Evolutionary conservation across 2,113 vertebrate genomes (phyloP), one percentile per base, ranked within the genome.

Genomic region (Myotis lucifugus): DNA sequence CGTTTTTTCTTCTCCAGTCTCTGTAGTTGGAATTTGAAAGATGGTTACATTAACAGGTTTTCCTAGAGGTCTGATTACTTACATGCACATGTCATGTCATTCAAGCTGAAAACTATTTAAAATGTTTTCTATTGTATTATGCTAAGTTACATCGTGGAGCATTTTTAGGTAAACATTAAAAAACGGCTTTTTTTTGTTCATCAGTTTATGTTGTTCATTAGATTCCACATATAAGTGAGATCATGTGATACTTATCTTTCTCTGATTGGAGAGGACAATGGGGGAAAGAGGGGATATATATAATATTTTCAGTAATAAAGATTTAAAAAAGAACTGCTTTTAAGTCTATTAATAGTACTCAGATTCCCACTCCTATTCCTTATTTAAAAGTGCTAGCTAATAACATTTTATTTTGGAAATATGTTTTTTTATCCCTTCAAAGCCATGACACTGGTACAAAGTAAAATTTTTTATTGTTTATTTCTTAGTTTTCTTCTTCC

Each of bases 361-460:
- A 83, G 23, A 17, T 48, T 93, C 77, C 46, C 1, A 61, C 1
- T 88, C 48, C 27, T 70, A 32, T 18, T 88, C 46, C 7, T 91
- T 72, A 29, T 94, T 32, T n/a, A 79, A 69, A 46, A 72, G 67
- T 92, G 46, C 25, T 61, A 40, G 29, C 1, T 89, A 56, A 25
- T 46, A 86, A 92, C 0, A n/a, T 84, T 84, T 48, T 85, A 74
- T 67, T 94, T 90, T 48, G 40, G 9, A 85, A 92, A 84, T 8
- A 10, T 2, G 56, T 59, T 19, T 90, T 90, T 17, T 74, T 23
- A 3, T 34, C 21, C 52, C 37, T 54, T 94, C 70, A 29, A 1
- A 76, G 5, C 34, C 32, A 48, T 59, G 29, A 21, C 46, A 17
- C 6, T 6, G 1, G 3, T 73, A 74, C 4, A 2, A 90, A 93